These are phyloP conservation scores for Leptobrachium ailaonicum DNA, from an alignment of 2,113 vertebrate species.

Conservation along the genomic window DNA sequence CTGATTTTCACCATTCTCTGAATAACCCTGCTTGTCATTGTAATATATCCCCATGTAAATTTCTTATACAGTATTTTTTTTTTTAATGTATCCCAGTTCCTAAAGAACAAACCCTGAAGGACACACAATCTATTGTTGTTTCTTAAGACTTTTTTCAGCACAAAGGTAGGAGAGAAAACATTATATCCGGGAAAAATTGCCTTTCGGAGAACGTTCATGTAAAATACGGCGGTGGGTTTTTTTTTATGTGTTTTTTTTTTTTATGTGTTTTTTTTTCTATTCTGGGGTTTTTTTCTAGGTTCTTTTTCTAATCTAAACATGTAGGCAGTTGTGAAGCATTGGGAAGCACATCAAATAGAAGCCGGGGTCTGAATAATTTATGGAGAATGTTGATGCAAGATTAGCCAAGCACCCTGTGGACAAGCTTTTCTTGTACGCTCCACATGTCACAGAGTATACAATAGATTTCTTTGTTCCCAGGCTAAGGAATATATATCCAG, in stretches of 20 bases:
- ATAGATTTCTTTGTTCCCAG: conserved; percentile 19
- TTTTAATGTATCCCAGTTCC: no score
- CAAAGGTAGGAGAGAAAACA: neutral
- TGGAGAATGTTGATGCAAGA: conserved; percentile 39
- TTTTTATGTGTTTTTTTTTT: neutral
- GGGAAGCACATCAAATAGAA: conserved; percentile 32
- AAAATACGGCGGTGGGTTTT: neutral
- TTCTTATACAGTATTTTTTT: no score
- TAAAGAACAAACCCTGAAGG: no score
- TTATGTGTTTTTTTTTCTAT: no score
- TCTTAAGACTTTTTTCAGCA: no score
- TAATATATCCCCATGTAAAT: no score
- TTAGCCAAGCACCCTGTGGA: conserved; percentile 32
- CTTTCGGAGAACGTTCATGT: neutral
- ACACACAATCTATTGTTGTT: no score
- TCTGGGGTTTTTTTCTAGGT: neutral
- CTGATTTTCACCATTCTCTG: no score
- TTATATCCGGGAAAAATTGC: neutral
- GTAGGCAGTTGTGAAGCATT: conserved; percentile 3
- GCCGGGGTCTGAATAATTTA: conserved; percentile 40
- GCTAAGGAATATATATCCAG: conserved; percentile 8
- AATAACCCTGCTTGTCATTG: no score
- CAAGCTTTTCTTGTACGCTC: conserved; percentile 17
- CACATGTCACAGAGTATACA: conserved; percentile 20
- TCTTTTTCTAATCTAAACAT: conserved; percentile 22